Percentiles rank a stretch among this genome's conserved stretches.
phyloP scores from a whole-genome alignment of 2,113 vertebrate genomes.

The Zosterops borbonicus region DNA sequence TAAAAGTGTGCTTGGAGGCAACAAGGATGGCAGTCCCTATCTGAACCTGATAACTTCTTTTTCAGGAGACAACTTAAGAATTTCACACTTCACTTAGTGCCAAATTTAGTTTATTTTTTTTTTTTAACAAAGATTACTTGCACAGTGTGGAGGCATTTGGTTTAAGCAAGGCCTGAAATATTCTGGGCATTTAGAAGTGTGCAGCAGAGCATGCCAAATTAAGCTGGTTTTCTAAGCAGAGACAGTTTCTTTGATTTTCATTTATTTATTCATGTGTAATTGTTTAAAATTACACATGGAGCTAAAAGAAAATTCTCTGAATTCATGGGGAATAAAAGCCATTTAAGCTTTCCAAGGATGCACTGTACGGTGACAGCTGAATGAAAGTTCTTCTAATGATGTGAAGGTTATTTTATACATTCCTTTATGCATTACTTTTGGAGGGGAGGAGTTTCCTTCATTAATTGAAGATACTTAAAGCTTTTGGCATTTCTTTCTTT shows the following conservation, averaged over 20 bases:
- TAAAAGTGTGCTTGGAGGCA: not conserved
- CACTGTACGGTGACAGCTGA: not conserved
- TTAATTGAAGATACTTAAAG: not conserved
- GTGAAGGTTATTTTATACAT: not conserved
- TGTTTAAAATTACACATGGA: constrained; percentile 38
- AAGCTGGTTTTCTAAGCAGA: constrained; percentile 42
- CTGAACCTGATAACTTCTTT: not conserved
- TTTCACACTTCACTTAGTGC: constrained; percentile 50
- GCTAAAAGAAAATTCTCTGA: constrained; percentile 15
- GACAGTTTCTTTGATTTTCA: constrained; percentile 52
- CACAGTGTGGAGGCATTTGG: constrained; percentile 36
- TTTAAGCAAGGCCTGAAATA: constrained; percentile 34
- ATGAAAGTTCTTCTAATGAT: not conserved
- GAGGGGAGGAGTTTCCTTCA: not conserved
- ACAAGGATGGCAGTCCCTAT: not conserved
- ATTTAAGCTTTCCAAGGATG: constrained; percentile 3
- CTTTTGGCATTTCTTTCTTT: not conserved
- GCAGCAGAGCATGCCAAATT: constrained; percentile 59
- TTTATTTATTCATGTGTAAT: constrained; percentile 63
- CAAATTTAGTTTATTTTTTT: constrained; percentile 4
- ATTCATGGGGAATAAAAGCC: not conserved
- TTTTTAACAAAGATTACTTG: constrained; percentile 32
- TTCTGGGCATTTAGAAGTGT: constrained; percentile 8
- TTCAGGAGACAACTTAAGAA: not conserved
- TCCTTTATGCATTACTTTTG: not conserved